Base-by-base conservation (phyloP, 2,888 invertebrate genomes). In the Frankliniella intonsa region DNA sequence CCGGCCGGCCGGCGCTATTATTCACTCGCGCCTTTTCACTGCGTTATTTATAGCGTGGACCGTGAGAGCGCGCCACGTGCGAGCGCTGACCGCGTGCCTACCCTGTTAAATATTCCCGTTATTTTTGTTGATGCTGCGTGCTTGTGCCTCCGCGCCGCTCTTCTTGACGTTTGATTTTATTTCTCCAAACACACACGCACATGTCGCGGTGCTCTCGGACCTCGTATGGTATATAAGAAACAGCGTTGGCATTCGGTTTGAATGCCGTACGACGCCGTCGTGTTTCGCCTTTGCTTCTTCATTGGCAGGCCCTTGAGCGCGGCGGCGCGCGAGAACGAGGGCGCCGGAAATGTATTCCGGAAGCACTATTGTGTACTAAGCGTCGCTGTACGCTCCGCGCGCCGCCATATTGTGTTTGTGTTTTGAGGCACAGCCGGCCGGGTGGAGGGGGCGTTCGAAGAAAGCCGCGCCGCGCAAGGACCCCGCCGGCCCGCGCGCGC, bases 261-360 rank as follows among this genome's bases (percentile, higher is more conserved):
- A 38, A 38, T 38, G 38, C 38, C 38, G 38, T 38, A n/a, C n/a
- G n/a, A n/a, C n/a, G 38, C 38, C 38, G 38, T 38, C 38, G 38
- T 5, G 38, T 5, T 38, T 38, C 5, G 38, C 38, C 5, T 5
- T 2, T 38, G 38, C 38, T 38, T 38, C 38, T 38, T 38, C 38
- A 38, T 38, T 5, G 38, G 38, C 38, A 38, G 38, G 38, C 38
- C 38, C 55, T 55, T 14, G 12, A 62, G 25, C 69, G 22, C 8
- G 25, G 69, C 69, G 22, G 17, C 62, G 62, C 62, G 11, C 62
- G 22, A 76, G 69, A n/a, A 5, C 69, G 22, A 69, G 69, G 38
- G 38, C 69, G 22, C 69, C 69, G 69, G 69, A 76, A 76, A 76
- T 76, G 69, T 76, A 76, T 76, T 76, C 69, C 69, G 69, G 69